Evolutionary conservation across 1,140 invertebrate genomes (phyloP).

Genomic region (Drosophila sp.): DNA sequence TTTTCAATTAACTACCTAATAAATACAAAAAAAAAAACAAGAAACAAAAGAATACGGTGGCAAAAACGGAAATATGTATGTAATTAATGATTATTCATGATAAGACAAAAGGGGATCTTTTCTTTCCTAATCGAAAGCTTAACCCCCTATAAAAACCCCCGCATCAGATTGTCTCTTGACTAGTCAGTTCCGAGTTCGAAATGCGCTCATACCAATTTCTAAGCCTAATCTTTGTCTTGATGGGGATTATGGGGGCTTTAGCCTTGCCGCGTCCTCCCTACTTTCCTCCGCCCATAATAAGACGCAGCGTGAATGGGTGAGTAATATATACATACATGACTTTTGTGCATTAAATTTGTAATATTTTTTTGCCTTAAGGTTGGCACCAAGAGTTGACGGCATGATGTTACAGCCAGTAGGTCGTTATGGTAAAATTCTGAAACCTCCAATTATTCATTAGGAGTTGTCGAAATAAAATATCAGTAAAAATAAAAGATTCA

Average conservation of each 20-base stretch:
- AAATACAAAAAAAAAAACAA: constrained; percentile 44
- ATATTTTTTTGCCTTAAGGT: not conserved
- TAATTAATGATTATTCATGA: not conserved
- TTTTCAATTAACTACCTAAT: constrained; percentile 73
- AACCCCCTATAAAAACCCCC: not conserved
- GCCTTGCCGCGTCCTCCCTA: constrained; percentile 3
- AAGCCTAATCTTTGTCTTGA: not conserved
- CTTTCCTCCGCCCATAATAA: constrained; percentile 1
- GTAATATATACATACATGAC: not conserved
- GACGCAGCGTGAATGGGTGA: not conserved
- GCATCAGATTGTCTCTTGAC: not conserved
- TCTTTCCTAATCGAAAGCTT: not conserved
- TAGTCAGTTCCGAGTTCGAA: not conserved
- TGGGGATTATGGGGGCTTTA: constrained; percentile 4
- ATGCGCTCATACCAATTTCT: constrained; percentile 1
- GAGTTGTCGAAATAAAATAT: not conserved
- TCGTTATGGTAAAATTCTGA: not conserved
- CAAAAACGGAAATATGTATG: not conserved
- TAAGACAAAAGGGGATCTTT: constrained; percentile 1
- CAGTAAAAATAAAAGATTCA: too few relatives aligned
- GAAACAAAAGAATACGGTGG: constrained; percentile 2
- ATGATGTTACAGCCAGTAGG: not conserved
- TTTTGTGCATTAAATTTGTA: not conserved
- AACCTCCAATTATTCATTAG: not conserved
- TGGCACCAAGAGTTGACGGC: not conserved